Percentiles rank a stretch among this genome's conserved stretches.
These are phyloP conservation scores for Climacteris rufus DNA, from an alignment of 2,113 vertebrate species.

Conservation along the genomic window DNA sequence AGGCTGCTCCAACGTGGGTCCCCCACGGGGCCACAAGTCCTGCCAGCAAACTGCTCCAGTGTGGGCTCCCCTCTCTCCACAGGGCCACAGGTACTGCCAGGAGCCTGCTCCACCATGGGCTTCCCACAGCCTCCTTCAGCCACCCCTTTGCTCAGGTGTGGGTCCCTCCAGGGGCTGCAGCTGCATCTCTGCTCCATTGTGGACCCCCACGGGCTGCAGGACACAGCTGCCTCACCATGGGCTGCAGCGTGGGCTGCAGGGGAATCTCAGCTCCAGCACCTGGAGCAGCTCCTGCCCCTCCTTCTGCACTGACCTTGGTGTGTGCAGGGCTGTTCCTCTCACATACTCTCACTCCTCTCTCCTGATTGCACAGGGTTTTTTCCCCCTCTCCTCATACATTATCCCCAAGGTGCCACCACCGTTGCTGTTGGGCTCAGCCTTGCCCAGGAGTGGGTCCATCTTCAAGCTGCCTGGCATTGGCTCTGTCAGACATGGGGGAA, in stretches of 20 bases:
- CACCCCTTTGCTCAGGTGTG: neutral
- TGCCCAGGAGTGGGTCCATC: no score
- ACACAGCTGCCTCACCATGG: neutral
- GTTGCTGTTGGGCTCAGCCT: neutral
- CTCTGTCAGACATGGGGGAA: neutral
- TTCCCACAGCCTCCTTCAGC: neutral
- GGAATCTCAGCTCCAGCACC: rapidly evolving
- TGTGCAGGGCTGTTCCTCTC: neutral
- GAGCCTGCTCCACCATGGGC: neutral
- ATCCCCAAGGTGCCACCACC: neutral
- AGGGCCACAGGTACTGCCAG: neutral
- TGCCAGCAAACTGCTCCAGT: neutral
- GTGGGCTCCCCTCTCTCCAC: neutral
- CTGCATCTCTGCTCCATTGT: neutral
- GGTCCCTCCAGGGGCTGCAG: neutral
- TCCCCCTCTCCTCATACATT: rapidly evolving
- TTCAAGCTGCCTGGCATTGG: neutral
- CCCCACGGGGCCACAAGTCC: neutral
- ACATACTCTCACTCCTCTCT: neutral
- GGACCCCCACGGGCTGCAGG: neutral
- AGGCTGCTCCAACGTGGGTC: neutral
- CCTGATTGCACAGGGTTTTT: neutral
- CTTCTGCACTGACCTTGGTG: neutral
- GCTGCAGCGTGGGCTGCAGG: neutral
- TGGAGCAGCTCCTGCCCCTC: neutral